Evolutionary conservation across 1,140 invertebrate genomes (phyloP).

Genomic region (Neodiprion virginianus): DNA sequence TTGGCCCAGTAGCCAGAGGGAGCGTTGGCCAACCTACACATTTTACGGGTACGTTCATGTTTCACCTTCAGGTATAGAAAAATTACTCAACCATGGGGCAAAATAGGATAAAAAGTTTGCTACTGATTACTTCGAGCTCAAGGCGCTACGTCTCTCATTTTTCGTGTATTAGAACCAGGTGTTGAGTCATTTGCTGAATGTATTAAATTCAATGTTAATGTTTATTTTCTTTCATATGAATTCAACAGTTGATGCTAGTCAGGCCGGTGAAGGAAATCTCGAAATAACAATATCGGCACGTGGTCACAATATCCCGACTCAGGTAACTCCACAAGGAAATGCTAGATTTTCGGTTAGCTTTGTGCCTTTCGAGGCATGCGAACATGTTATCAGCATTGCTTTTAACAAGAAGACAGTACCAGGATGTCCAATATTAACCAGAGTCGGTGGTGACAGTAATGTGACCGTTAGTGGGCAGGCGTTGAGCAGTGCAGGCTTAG

Average conservation of each 20-base stretch:
- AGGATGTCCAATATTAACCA: slow-evolving; percentile 81
- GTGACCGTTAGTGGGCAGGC: slow-evolving; percentile 75
- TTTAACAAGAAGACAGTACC: slow-evolving; percentile 91
- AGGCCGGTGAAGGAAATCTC: slow-evolving; percentile 96
- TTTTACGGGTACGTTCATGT: slow-evolving; percentile 70
- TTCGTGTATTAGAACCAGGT: neutral
- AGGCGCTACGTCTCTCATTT: neutral
- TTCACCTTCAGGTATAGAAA: neutral
- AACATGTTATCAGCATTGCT: slow-evolving; percentile 94
- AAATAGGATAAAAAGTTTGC: neutral
- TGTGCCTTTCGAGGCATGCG: slow-evolving; percentile 89
- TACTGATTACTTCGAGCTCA: neutral
- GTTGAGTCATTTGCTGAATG: slow-evolving; percentile 17
- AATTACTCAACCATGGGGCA: neutral
- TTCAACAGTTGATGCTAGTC: slow-evolving; percentile 87
- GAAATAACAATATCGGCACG: slow-evolving; percentile 96
- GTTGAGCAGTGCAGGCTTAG: slow-evolving; percentile 68
- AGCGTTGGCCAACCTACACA: slow-evolving; percentile 86
- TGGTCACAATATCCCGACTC: slow-evolving; percentile 94
- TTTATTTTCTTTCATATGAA: neutral
- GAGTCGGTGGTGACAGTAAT: slow-evolving; percentile 75
- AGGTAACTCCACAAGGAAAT: slow-evolving; percentile 93
- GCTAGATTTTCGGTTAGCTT: slow-evolving; percentile 94
- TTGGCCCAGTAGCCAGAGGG: slow-evolving; percentile 84
- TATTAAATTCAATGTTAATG: neutral